Conservation (phyloP, 2,797 vertebrate genomes). For the Neosalanx taihuensis region DNA sequence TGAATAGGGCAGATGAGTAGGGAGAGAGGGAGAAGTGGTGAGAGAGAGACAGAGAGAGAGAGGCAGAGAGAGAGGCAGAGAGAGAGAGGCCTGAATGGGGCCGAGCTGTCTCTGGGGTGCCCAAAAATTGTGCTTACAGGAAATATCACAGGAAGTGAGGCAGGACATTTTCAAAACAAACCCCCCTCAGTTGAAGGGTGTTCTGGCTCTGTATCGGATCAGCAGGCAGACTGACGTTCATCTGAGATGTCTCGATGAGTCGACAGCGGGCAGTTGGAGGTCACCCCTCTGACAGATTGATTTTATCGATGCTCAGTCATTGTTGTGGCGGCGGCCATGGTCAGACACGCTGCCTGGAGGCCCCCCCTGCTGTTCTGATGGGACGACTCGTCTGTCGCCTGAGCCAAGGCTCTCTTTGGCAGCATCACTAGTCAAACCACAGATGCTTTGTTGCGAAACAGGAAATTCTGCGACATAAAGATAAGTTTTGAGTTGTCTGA, state of each 20-base stretch:
- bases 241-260: neutral
- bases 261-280: neutral
- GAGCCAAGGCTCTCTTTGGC: neutral
- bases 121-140: slow-evolving; percentile 21
- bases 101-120: slow-evolving; percentile 1
- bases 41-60: too few species aligned
- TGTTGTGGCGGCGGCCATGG: neutral
- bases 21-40: neutral
- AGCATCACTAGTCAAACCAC: neutral
- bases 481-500: neutral
- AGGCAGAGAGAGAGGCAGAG: too few species aligned
- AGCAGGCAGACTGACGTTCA: neutral
- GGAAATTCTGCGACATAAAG: neutral
- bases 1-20: neutral
- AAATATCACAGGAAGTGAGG: slow-evolving; percentile 47
- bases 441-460: neutral
- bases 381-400: too few species aligned
- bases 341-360: neutral
- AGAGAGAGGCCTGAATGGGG: neutral
- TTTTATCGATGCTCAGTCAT: slow-evolving; percentile 1
- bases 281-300: neutral
- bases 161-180: neutral
- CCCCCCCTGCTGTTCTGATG: neutral
- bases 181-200: neutral
- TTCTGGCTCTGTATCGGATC: neutral